Evolutionary conservation across 2,888 invertebrate species (phyloP).

Genomic region (Idaea biselata): DNA sequence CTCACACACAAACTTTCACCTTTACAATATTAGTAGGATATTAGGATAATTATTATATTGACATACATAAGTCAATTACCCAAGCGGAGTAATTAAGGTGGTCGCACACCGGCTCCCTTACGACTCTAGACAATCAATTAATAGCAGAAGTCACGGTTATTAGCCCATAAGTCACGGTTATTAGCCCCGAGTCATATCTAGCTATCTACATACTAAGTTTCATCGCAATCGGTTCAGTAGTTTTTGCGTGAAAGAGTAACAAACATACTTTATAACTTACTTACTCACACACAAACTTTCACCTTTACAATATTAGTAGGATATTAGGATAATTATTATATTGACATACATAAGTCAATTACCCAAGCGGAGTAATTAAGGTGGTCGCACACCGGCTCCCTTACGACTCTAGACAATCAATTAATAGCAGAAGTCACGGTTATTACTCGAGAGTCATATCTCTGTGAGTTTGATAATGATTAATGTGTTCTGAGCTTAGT

Average conservation of each 20-base stretch:
- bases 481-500: slow-evolving; percentile 35
- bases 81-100: slow-evolving; percentile 6
- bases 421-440: slow-evolving; percentile 41
- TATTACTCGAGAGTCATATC: slow-evolving; percentile 60
- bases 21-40: too few species aligned
- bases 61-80: background rate
- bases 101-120: slow-evolving; percentile 11
- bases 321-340: background rate
- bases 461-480: slow-evolving; percentile 57
- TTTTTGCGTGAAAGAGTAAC: too few species aligned
- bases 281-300: too few species aligned
- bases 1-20: too few species aligned
- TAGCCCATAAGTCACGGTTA: slow-evolving; percentile 51
- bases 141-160: slow-evolving; percentile 61
- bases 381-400: slow-evolving; percentile 8
- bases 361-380: slow-evolving; percentile 6
- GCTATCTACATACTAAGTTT: too few species aligned
- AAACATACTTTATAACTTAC: too few species aligned
- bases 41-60: background rate
- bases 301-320: too few species aligned
- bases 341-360: background rate
- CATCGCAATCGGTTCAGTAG: too few species aligned
- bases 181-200: slow-evolving; percentile 40
- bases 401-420: slow-evolving; percentile 46
- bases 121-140: slow-evolving; percentile 47